Conservation (phyloP, 2,888 invertebrate species). For the Ethmia dodecea region DNA sequence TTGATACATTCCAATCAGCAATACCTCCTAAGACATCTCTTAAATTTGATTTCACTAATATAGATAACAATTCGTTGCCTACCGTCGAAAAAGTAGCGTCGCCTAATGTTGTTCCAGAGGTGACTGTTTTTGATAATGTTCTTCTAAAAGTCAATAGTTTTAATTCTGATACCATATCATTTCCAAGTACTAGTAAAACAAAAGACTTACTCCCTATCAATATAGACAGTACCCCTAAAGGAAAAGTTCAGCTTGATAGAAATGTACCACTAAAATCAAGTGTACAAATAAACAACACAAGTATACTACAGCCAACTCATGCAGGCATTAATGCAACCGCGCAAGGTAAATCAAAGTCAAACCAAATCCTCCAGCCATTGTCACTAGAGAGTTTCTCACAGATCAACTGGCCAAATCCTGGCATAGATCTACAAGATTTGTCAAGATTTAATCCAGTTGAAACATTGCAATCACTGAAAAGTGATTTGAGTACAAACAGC, state of each 20-base stretch:
- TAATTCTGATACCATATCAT: constrained; percentile 46
- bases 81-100: constrained; percentile 13
- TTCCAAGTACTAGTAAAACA: constrained; percentile 31
- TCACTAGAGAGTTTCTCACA: constrained; percentile 71
- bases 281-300: constrained; percentile 20
- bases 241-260: constrained; percentile 27
- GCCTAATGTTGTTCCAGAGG: constrained; percentile 17
- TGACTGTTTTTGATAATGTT: constrained; percentile 27
- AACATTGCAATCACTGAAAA: constrained; percentile 61
- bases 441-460: constrained; percentile 71
- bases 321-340: constrained; percentile 24
- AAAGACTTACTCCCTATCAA: constrained; percentile 18
- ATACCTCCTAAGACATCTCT: constrained; percentile 31
- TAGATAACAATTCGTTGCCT: constrained; percentile 17
- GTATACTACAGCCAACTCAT: constrained; percentile 46
- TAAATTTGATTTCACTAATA: constrained; percentile 21
- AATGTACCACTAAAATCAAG: constrained; percentile 18
- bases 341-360: constrained; percentile 42
- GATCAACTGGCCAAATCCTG: constrained; percentile 81
- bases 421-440: constrained; percentile 69
- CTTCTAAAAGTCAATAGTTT: constrained; percentile 30
- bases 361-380: constrained; percentile 69
- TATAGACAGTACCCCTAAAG: constrained; percentile 24
- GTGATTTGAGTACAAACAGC: constrained; percentile 43
- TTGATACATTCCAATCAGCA: constrained; percentile 67